Evolutionary conservation across 2,113 vertebrate genomes (phyloP), one percentile per base, ranked within the genome.

Genomic region (Poicephalus gulielmi): DNA sequence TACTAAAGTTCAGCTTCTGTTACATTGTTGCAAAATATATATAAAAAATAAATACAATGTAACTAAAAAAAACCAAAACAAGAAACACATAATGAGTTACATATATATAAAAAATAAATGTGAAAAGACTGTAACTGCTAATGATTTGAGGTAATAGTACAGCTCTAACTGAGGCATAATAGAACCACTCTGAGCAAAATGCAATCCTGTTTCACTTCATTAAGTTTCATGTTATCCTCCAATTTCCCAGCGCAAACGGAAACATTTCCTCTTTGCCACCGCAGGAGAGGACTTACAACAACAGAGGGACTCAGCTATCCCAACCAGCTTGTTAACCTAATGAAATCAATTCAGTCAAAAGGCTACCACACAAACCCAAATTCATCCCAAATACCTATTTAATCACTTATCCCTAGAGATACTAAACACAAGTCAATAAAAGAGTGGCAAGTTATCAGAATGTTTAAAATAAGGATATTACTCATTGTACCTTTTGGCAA

Each of bases 151-250:
- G 73, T 13, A 74, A 66, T 67, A 88, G 66, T 7, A 46, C 4
- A 3, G 41, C 76, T 39, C 50, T 81, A 87, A 87, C 73, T 27
- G 66, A 85, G 77, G 80, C 73, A 68, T 68, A 63, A 86, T 4
- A 86, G 69, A 92, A 80, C 20, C 63, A 43, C 55, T 41, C 27
- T 9, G 41, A 94, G 80, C 77, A 93, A 83, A 88, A 82, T 9
- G 27, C 80, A 92, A 63, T 68, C 47, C 75, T 50, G 77, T 53
- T 91, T 88, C 62, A 46, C 70, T 89, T 87, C 77, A 89, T 95
- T 93, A 95, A 87, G 43, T 88, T 94, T 52, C 39, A 84, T 31
- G 43, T 49, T 94, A 41, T 88, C 92, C 68, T 85, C 28, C 25
- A 91, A 25, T 66, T 96, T 94, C 92, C 91, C 85, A 80, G 67